Evolutionary conservation across 2,888 invertebrate species (phyloP).

Genomic region (Heliothis peltigera): DNA sequence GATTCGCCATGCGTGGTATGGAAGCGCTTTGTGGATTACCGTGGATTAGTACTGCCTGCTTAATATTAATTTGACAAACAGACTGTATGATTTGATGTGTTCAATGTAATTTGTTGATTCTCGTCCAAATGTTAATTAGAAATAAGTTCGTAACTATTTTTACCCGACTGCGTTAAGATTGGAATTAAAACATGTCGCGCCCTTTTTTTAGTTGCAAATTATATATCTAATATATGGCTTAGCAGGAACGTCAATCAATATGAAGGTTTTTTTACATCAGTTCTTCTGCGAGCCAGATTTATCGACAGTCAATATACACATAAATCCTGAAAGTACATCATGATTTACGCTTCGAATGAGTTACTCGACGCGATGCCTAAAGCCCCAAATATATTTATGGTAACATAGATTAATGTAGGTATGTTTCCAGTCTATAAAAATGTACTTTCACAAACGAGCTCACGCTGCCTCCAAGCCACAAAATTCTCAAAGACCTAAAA

Average conservation of each 20-base stretch:
- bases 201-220: too few species aligned
- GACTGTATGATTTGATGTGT: background rate
- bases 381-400: slow-evolving; percentile 1
- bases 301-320: too few species aligned
- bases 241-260: too few species aligned
- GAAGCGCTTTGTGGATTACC: slow-evolving; percentile 31
- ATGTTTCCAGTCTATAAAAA: background rate
- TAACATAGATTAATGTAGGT: background rate
- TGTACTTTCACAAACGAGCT: background rate
- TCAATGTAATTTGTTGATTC: background rate
- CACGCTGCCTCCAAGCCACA: background rate
- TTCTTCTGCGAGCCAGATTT: too few species aligned
- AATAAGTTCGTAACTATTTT: too few species aligned
- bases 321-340: background rate
- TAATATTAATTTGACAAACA: slow-evolving; percentile 19
- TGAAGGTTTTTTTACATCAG: too few species aligned
- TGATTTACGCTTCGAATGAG: background rate
- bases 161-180: too few species aligned
- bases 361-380: background rate
- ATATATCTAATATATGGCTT: too few species aligned
- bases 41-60: slow-evolving; percentile 8
- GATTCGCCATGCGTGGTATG: slow-evolving; percentile 1
- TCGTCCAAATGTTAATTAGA: too few species aligned
- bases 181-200: too few species aligned
- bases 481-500: background rate